Conservation (phyloP, 2,888 invertebrate genomes). For the Acanthosepion pharaonis region DNA sequence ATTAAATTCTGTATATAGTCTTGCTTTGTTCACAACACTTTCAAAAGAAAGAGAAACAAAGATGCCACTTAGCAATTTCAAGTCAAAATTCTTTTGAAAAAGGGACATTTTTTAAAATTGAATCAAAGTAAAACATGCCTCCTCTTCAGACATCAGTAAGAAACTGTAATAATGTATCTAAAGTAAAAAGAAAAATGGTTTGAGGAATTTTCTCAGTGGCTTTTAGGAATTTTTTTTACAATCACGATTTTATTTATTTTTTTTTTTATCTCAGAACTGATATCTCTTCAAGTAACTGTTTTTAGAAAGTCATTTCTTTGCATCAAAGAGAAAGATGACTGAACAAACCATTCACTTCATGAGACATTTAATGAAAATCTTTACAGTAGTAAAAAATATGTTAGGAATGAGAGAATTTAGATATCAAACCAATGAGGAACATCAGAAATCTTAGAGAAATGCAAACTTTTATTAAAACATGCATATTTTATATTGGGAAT, state of each 20-base stretch:
- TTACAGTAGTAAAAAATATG: no score
- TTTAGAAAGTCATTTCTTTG: neutral
- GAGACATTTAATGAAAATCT: neutral
- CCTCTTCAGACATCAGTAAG: neutral
- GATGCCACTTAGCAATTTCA: neutral
- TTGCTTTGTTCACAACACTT: neutral
- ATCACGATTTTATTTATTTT: neutral
- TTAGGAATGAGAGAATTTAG: neutral
- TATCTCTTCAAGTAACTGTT: neutral
- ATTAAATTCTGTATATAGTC: neutral
- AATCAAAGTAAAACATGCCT: neutral
- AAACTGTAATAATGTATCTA: neutral
- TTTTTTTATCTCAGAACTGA: neutral
- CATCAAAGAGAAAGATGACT: neutral
- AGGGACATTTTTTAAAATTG: neutral
- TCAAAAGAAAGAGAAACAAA: neutral
- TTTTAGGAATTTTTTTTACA: neutral
- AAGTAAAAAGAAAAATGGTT: neutral
- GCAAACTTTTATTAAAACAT: neutral
- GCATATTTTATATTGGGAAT: constrained; percentile 10
- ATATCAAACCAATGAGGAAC: neutral
- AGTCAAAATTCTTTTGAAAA: neutral
- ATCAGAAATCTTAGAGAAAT: neutral
- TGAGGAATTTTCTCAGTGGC: neutral
- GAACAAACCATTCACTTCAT: neutral